Conservation (phyloP, 2,888 invertebrate species). For the Tetropium fuscum region DNA sequence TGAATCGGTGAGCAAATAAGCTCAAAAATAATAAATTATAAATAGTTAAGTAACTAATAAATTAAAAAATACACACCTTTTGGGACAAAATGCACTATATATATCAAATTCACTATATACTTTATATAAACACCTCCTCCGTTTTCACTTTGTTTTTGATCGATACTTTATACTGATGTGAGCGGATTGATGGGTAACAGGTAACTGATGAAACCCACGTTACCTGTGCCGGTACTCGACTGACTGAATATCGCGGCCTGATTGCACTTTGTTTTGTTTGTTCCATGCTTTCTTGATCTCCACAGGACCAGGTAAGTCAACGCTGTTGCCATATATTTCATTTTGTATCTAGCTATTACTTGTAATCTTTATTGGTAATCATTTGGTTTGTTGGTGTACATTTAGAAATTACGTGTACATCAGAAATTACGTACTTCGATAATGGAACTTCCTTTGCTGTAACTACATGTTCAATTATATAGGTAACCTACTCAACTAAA, state of each 20-base stretch:
- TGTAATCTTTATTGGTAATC: constrained; percentile 22
- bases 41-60: background rate
- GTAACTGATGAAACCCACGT: constrained; percentile 33
- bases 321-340: constrained; percentile 51
- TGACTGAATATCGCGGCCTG: constrained; percentile 62
- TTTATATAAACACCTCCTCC: constrained; percentile 5
- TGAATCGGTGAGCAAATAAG: too few species aligned
- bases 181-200: constrained; percentile 36
- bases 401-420: background rate
- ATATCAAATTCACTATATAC: constrained; percentile 17
- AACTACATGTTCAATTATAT: too few species aligned
- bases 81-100: too few species aligned
- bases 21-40: too few species aligned
- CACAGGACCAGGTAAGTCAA: constrained; percentile 58
- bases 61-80: constrained; percentile 29
- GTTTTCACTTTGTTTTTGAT: constrained; percentile 31
- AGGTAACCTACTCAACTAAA: too few species aligned
- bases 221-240: constrained; percentile 41
- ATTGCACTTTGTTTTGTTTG: constrained; percentile 64
- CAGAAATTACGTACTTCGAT: too few species aligned
- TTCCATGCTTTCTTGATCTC: constrained; percentile 60
- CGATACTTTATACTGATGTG: constrained; percentile 8
- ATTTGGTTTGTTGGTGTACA: constrained; percentile 15
- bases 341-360: constrained; percentile 35
- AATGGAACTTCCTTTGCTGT: too few species aligned